Base-by-base conservation (phyloP, 2,888 invertebrate genomes). In the Oscheius sp. region DNA sequence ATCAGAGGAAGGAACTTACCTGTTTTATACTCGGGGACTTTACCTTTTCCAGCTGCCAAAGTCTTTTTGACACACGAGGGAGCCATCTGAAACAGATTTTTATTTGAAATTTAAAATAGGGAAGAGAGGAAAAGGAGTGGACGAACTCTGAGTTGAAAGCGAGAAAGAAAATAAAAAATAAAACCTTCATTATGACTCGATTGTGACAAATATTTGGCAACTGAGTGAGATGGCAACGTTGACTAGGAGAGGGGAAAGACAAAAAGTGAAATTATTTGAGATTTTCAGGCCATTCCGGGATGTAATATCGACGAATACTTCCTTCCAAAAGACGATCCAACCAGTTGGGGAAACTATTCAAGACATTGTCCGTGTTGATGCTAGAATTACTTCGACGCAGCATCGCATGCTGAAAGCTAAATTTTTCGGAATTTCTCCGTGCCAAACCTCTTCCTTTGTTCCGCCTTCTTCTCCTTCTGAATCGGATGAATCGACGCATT, bases 261-360 rank as follows among this genome's bases (percentile, higher is more conserved):
- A 8, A 23, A 20, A 31, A 42, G 61, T 42, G 31, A 45, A 29
- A 10, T 58, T 46, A 68, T 37, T 37, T 42, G 23, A 86, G 80
- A 73, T 84, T 86, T 63, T 84, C 84, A 8, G 97, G 97, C 97
- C 97, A 98, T 88, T 95, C 95, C 88, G 95, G 94, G 82, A 98
- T 92, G 88, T 94, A 93, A 89, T 64, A 64, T 15, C 64, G 69
- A 65, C 94, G 93, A 5, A 96, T 94, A 75, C 93, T 92, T 75
- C 97, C 97, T 88, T 97, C 97, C 87, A 97, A 96, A 76, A 98
- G 89, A 27, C 95, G 91, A 88, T 98, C 97, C 85, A 98, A 89
- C 97, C 97, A 98, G 89, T 94, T 94, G 65, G 94, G 92, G 66
- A 98, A 90, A 0, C 95, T 95, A 86, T 95, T 94, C 65, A 96